Evolutionary conservation across 2,888 invertebrate species (phyloP).

Genomic region (Acleris holmiana): DNA sequence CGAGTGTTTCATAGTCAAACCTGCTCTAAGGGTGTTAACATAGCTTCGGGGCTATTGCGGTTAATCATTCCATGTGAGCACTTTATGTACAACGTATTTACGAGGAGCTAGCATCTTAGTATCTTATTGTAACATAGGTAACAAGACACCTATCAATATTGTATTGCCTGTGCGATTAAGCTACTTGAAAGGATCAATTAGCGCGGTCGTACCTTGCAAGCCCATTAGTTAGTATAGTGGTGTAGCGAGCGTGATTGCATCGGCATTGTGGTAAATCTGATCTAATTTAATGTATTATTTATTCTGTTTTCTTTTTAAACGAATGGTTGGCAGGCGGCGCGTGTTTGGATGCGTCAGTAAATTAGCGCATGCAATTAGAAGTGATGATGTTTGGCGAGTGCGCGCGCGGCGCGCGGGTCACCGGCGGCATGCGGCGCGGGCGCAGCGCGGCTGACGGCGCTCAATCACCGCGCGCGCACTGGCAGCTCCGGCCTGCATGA

Average conservation of each 20-base stretch:
- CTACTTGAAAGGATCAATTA: constrained; percentile 57
- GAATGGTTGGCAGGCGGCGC: constrained; percentile 48
- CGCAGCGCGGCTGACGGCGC: constrained; percentile 69
- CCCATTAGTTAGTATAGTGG: constrained; percentile 27
- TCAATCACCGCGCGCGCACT: constrained; percentile 64
- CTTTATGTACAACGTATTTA: constrained; percentile 45
- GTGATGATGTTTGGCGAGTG: constrained; percentile 71
- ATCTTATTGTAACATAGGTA: constrained; percentile 43
- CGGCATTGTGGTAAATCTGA: constrained; percentile 51
- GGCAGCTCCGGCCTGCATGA: constrained; percentile 39
- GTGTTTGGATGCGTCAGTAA: constrained; percentile 63
- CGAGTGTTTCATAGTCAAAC: constrained; percentile 79
- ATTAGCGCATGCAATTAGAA: constrained; percentile 72
- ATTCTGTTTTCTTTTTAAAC: constrained; percentile 49
- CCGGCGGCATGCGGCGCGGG: constrained; percentile 45
- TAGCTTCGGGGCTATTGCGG: constrained; percentile 72
- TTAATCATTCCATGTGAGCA: constrained; percentile 62
- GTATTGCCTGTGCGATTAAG: constrained; percentile 47
- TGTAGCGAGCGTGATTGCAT: constrained; percentile 23
- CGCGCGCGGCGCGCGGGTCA: constrained; percentile 62
- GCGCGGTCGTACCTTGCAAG: constrained; percentile 48
- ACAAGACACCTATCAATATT: constrained; percentile 39
- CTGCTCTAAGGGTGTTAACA: constrained; percentile 78
- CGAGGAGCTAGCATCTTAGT: constrained; percentile 39
- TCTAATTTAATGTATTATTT: constrained; percentile 49